Conservation (phyloP, 2,888 invertebrate species). For the Prosopocoilus inquinatus region DNA sequence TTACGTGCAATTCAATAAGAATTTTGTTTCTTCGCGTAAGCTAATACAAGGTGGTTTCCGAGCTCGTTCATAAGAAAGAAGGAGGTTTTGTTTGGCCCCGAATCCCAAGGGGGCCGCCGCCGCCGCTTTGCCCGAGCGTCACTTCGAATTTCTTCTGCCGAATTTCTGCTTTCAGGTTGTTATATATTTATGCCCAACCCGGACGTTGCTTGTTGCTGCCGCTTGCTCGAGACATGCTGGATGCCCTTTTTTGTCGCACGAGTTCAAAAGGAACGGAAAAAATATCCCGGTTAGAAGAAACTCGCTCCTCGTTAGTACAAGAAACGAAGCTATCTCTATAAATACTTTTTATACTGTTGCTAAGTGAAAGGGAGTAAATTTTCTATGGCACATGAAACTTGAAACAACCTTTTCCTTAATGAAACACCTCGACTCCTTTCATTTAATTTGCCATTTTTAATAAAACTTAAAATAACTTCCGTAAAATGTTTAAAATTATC, state of each 20-base stretch:
- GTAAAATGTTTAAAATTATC: no score
- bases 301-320: not conserved
- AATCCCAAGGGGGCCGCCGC: conserved; percentile 20
- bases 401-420: no score
- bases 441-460: no score
- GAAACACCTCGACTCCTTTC: no score
- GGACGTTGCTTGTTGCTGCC: not conserved
- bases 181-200: conserved; percentile 24
- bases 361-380: no score
- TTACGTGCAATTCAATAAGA: no score
- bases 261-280: not conserved
- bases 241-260: not conserved
- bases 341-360: no score
- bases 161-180: conserved; percentile 22
- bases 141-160: conserved; percentile 25
- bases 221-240: not conserved
- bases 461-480: no score
- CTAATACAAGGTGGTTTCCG: no score
- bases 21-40: no score
- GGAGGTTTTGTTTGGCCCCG: conserved; percentile 24
- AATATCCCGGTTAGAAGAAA: not conserved
- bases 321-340: not conserved
- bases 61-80: no score
- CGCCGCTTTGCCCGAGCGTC: conserved; percentile 23
- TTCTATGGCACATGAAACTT: no score